These are phyloP conservation scores for Abscondita cerata DNA, from an alignment of 2,888 invertebrate genomes.

Conservation along the genomic window DNA sequence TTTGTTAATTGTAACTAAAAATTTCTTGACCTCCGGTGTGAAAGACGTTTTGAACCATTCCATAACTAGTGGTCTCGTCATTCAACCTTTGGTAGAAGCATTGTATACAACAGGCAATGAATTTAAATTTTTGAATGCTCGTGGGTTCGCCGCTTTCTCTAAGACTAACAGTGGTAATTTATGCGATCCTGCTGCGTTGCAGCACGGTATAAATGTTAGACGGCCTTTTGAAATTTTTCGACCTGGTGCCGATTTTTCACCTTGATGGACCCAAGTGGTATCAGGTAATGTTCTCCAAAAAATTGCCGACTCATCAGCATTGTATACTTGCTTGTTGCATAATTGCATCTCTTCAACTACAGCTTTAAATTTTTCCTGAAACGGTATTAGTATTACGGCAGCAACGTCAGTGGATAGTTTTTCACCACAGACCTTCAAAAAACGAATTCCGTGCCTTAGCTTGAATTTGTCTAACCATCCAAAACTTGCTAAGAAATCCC, in stretches of 20 bases:
- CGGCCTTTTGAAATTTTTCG: conserved; percentile 1
- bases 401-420: background rate
- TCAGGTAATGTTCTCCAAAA: conserved; percentile 9
- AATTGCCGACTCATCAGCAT: background rate
- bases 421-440: too few relatives aligned
- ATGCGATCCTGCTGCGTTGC: background rate
- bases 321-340: conserved; percentile 1
- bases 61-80: too few relatives aligned
- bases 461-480: too few relatives aligned
- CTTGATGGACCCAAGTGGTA: background rate
- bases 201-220: background rate
- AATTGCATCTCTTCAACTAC: background rate
- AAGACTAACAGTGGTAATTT: background rate
- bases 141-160: background rate
- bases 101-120: too few relatives aligned
- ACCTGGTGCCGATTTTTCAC: conserved; percentile 4
- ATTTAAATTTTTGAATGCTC: too few relatives aligned
- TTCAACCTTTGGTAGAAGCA: too few relatives aligned
- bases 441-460: too few relatives aligned
- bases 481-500: too few relatives aligned
- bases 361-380: background rate
- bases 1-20: too few relatives aligned
- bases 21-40: too few relatives aligned
- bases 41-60: too few relatives aligned
- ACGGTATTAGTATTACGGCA: conserved; percentile 2